Evolutionary conservation across 2,113 vertebrate species (phyloP), one percentile per base, ranked within the genome.

Genomic region (Dinomys branickii): DNA sequence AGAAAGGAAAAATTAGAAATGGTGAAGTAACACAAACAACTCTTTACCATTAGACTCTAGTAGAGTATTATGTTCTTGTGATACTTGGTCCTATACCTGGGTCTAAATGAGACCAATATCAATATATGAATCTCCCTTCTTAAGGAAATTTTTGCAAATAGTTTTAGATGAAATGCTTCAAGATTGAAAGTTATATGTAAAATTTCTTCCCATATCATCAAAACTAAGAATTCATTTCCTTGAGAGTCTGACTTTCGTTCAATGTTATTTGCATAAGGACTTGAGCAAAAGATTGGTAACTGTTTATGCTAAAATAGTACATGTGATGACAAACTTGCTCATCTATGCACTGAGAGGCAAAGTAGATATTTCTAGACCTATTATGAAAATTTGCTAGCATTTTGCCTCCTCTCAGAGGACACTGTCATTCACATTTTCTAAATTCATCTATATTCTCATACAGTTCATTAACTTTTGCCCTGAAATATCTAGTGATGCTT

Each of bases 141-240:
- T 89, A 95, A 81, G 87, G 52, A 94, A 69, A 44, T 77, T 90
- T 96, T 93, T 95, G 86, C 71, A 95, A 96, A 94, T 86, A 95
- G 90, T 96, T 97, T 93, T 92, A 96, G 93, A 87, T 85, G 52
- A 96, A 96, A 95, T 82, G 82, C 69, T 92, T 95, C 85, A 80
- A 67, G 88, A 92, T 90, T 95, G 81, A 95, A 91, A 89, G 63
- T 84, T 85, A 92, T 96, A 90, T 95, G 88, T 94, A 95, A 96
- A 97, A 89, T 96, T 50, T 88, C 82, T 96, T 96, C 85, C 85
- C 85, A 95, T 59, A 94, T 97, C 94, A 96, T 96, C 93, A 95
- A 96, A 97, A 97, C 50, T 92, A 95, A 94, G 88, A 96, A 95
- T 96, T 78, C 73, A 96, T 94, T 96, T 96, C 90, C 63, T 96